Conservation (phyloP, 2,113 vertebrate genomes). For the Anoplopoma fimbria region DNA sequence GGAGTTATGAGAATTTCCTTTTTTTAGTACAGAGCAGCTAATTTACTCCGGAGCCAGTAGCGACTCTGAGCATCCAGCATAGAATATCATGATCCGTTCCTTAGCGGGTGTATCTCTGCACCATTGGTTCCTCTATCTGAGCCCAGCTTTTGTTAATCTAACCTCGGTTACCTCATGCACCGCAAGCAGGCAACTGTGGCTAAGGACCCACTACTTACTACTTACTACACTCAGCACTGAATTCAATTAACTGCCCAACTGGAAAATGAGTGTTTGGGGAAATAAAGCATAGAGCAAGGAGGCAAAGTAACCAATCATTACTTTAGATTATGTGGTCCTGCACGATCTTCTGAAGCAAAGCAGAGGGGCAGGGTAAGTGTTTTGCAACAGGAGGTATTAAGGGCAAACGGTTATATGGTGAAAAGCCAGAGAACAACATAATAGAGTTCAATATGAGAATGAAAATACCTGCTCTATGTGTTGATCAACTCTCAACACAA, state of each 20-base stretch:
- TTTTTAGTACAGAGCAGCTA: slow-evolving; percentile 24
- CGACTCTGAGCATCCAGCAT: slow-evolving; percentile 38
- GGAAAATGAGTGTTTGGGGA: slow-evolving; percentile 75
- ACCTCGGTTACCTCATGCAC: slow-evolving; percentile 30
- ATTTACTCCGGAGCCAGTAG: slow-evolving; percentile 23
- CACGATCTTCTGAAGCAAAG: slow-evolving; percentile 58
- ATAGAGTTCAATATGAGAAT: slow-evolving; percentile 35
- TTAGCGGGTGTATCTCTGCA: slow-evolving; percentile 40
- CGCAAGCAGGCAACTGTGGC: slow-evolving; percentile 59
- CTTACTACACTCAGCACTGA: slow-evolving; percentile 47
- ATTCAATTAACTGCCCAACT: slow-evolving; percentile 78
- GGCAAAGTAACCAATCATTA: slow-evolving; percentile 37
- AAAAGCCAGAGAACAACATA: slow-evolving; percentile 29
- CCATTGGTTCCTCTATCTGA: slow-evolving; percentile 42
- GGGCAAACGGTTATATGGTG: slow-evolving; percentile 34
- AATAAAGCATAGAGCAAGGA: slow-evolving; percentile 63
- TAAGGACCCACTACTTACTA: slow-evolving; percentile 59
- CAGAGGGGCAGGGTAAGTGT: slow-evolving; percentile 21
- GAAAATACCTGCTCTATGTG: slow-evolving; percentile 29
- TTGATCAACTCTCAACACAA: slow-evolving; percentile 6
- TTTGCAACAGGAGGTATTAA: slow-evolving; percentile 42
- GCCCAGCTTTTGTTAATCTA: slow-evolving; percentile 54
- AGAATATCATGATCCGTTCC: slow-evolving; percentile 36
- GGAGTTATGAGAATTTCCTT: slow-evolving; percentile 24
- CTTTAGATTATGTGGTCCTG: slow-evolving; percentile 36